Conservation (phyloP, 2,797 vertebrate species). For the Strix occidentalis region DNA sequence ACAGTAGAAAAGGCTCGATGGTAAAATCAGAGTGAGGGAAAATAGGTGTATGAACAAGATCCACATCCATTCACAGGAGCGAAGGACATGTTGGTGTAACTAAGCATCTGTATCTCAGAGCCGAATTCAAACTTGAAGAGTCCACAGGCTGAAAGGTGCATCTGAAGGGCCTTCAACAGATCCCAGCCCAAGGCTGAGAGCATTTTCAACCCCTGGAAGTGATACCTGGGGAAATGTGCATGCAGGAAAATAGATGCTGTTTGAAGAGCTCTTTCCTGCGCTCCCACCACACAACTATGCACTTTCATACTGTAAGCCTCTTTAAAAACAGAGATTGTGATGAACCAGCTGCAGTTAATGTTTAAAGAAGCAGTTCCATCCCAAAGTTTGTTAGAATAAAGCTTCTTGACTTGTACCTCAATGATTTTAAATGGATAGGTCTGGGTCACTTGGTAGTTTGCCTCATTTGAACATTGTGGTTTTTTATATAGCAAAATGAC, state of each 20-base stretch:
- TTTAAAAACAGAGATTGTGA: neutral
- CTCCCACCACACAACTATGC: rapidly evolving
- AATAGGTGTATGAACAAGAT: neutral
- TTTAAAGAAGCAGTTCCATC: neutral
- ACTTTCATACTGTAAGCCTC: neutral
- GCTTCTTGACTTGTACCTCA: neutral
- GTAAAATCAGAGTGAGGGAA: neutral
- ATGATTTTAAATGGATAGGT: neutral
- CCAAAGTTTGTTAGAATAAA: neutral
- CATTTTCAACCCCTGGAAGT: rapidly evolving
- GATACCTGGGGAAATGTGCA: neutral
- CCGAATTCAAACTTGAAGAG: neutral
- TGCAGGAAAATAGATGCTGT: neutral
- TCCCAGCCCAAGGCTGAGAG: neutral
- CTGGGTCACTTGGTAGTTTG: neutral
- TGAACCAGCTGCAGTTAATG: neutral
- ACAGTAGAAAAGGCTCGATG: neutral
- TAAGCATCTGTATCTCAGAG: neutral
- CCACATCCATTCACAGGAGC: neutral
- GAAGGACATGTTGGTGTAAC: neutral
- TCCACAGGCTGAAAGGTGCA: neutral
- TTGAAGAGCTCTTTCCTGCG: neutral
- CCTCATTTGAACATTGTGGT: neutral
- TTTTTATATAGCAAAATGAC: neutral
- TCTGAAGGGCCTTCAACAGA: neutral